These are phyloP conservation scores for Leptopterna dolabrata DNA, from an alignment of 2,888 invertebrate genomes.

Conservation along the genomic window DNA sequence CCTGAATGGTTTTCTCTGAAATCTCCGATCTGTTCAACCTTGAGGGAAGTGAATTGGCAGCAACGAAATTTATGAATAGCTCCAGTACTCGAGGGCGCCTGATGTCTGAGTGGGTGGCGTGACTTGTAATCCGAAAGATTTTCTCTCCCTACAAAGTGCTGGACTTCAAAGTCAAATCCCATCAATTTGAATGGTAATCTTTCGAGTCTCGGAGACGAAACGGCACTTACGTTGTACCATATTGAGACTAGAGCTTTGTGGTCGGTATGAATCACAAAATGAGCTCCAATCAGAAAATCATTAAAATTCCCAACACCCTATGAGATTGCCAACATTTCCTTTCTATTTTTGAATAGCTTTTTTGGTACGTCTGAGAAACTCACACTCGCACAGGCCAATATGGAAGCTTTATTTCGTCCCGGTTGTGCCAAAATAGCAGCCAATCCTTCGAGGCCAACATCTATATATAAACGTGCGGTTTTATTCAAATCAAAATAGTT, in stretches of 20 bases:
- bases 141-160: neutral
- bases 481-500: neutral
- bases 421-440: neutral
- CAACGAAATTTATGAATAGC: neutral
- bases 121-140: neutral
- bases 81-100: neutral
- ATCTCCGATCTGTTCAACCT: neutral
- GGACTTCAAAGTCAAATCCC: neutral
- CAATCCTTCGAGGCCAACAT: neutral
- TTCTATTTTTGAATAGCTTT: neutral
- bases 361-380: neutral
- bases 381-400: neutral
- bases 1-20: neutral
- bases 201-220: neutral
- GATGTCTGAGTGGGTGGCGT: neutral
- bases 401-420: neutral
- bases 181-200: neutral
- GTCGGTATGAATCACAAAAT: neutral
- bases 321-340: neutral
- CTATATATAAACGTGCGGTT: neutral
- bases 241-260: neutral
- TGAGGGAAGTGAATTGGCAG: neutral
- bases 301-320: neutral
- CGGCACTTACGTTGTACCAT: neutral
- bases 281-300: neutral